Percentiles rank a stretch among this genome's conserved stretches.
Conservation (phyloP, 2,113 vertebrate genomes). For the Mionectes macconnelli region DNA sequence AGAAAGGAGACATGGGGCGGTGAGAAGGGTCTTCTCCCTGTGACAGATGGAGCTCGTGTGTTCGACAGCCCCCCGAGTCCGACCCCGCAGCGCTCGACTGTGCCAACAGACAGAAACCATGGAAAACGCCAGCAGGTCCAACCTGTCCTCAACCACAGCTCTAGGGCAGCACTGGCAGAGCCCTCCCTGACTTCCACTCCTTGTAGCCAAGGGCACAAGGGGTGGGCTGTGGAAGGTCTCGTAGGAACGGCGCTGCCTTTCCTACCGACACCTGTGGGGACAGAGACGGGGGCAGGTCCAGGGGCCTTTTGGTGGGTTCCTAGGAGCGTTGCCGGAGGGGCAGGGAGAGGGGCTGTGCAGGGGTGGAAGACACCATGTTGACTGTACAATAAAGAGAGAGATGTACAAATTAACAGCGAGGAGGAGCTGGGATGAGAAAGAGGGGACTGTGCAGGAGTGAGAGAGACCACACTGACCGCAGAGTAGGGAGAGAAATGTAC, state of each 20-base stretch:
- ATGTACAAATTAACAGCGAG: constrained; percentile 70
- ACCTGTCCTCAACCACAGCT: constrained; percentile 53
- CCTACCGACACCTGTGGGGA: constrained; percentile 59
- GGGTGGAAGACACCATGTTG: constrained; percentile 74
- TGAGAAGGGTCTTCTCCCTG: background rate
- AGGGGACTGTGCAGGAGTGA: constrained; percentile 71
- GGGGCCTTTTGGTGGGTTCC: constrained; percentile 23
- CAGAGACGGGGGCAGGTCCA: constrained; percentile 39
- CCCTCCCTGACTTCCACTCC: constrained; percentile 52
- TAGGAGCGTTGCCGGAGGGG: constrained; percentile 52
- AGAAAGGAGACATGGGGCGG: constrained; percentile 5
- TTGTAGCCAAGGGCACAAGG: constrained; percentile 36
- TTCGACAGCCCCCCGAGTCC: constrained; percentile 46
- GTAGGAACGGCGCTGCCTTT: constrained; percentile 55
- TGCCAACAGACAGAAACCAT: constrained; percentile 52
- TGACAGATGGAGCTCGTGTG: background rate
- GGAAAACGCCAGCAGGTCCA: constrained; percentile 52
- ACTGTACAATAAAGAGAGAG: constrained; percentile 70
- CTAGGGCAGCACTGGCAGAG: constrained; percentile 46
- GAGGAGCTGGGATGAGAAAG: constrained; percentile 72
- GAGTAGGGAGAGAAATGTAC: constrained; percentile 74
- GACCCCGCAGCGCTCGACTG: constrained; percentile 51
- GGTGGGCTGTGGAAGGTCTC: constrained; percentile 29
- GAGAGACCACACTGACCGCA: constrained; percentile 72
- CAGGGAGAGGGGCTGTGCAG: constrained; percentile 58